These are phyloP conservation scores for Drosophila colorata DNA, from an alignment of 2,888 invertebrate genomes.

Conservation along the genomic window DNA sequence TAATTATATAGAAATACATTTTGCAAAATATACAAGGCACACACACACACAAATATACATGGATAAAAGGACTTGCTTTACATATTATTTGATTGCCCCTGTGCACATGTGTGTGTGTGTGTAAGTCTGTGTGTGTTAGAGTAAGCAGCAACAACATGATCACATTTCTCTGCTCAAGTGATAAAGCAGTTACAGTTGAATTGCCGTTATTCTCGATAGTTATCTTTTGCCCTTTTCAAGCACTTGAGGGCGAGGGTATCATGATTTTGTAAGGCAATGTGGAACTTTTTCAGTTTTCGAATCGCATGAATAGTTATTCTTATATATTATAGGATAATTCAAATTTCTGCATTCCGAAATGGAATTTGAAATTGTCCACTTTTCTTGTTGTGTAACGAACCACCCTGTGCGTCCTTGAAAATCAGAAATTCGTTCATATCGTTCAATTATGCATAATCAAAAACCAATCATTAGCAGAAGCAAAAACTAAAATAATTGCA, in stretches of 20 bases:
- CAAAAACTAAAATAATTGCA: slow-evolving; percentile 8
- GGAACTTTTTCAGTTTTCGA: no score
- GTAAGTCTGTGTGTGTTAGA: no score
- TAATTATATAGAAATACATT: background rate
- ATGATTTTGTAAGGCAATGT: background rate
- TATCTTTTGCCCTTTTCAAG: background rate
- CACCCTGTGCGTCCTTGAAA: background rate
- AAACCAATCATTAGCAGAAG: slow-evolving; percentile 11
- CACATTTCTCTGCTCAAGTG: background rate
- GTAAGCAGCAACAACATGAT: slow-evolving; percentile 1
- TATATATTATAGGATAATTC: slow-evolving; percentile 1
- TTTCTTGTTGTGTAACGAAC: background rate
- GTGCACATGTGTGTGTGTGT: no score
- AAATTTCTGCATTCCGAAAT: slow-evolving; percentile 24
- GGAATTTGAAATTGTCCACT: background rate
- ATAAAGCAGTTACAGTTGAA: background rate
- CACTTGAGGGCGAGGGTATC: background rate
- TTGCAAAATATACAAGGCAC: background rate
- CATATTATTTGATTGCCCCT: no score
- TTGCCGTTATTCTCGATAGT: background rate
- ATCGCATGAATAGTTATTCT: no score
- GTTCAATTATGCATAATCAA: slow-evolving; percentile 64
- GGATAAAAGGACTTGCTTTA: no score
- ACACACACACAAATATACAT: no score
- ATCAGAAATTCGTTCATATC: slow-evolving; percentile 57